phyloP scores from a whole-genome alignment of 2,888 invertebrate genomes.

The Polyommatus iphigenia region DNA sequence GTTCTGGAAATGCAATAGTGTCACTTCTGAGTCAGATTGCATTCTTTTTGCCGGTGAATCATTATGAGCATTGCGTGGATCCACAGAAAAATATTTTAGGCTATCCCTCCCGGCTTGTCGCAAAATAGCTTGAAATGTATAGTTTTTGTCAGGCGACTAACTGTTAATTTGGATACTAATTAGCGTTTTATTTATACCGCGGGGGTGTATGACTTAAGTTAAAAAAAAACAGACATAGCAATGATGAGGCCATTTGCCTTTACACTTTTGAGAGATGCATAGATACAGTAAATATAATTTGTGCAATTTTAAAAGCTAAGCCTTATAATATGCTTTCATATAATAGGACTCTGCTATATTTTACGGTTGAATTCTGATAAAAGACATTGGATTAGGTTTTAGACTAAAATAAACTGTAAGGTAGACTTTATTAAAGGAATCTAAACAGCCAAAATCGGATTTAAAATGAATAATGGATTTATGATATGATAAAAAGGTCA shows the following conservation, averaged over 20 bases:
- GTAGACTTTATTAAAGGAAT: neutral
- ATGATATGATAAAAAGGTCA: neutral
- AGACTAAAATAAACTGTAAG: no score
- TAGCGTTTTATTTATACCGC: neutral
- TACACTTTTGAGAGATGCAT: neutral
- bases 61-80: conserved; percentile 31
- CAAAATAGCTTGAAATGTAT: conserved; percentile 39
- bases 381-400: no score
- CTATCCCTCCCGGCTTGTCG: conserved; percentile 61
- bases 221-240: conserved; percentile 6
- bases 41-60: conserved; percentile 34
- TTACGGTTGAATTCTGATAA: no score
- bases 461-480: neutral
- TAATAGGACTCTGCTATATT: no score
- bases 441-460: neutral
- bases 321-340: no score
- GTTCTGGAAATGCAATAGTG: conserved; percentile 27
- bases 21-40: conserved; percentile 27
- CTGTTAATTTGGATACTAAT: neutral
- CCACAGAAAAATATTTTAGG: conserved; percentile 57
- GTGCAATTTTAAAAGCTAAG: neutral
- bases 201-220: neutral
- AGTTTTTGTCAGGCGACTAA: neutral
- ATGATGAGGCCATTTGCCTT: neutral
- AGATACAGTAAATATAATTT: neutral